These are phyloP conservation scores for Teleiodes luculella DNA, from an alignment of 2,888 invertebrate genomes.

Conservation along the genomic window DNA sequence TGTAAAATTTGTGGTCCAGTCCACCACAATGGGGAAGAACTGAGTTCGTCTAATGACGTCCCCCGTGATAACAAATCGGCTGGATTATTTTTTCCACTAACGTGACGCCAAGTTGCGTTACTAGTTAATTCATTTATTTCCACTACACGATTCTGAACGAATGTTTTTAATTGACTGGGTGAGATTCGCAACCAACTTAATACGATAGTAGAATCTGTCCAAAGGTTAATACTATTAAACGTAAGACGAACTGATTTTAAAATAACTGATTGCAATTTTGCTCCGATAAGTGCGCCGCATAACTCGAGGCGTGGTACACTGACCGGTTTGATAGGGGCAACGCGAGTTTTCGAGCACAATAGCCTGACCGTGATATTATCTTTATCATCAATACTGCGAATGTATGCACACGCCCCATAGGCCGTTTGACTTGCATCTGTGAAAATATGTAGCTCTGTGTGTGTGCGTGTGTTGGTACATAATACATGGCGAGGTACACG, in stretches of 20 bases:
- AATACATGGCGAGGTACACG: neutral
- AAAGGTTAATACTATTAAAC: neutral
- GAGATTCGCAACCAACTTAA: neutral
- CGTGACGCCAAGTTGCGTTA: constrained; percentile 6
- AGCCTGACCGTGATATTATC: neutral
- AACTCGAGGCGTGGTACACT: constrained; percentile 2
- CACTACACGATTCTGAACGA: constrained; percentile 10
- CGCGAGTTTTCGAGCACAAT: constrained; percentile 10
- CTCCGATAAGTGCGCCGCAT: constrained; percentile 14
- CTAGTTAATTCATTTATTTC: constrained; percentile 13
- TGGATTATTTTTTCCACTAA: constrained; percentile 5
- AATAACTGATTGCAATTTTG: neutral
- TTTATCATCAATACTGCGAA: constrained; percentile 1
- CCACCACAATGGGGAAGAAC: neutral
- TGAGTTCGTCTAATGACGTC: neutral
- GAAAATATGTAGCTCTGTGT: constrained; percentile 18
- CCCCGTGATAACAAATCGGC: constrained; percentile 7
- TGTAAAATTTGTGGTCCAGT: neutral
- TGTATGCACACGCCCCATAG: constrained; percentile 18
- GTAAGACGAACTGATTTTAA: neutral
- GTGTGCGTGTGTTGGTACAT: neutral
- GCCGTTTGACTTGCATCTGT: constrained; percentile 18
- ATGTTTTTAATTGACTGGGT: neutral
- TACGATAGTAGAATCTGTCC: neutral
- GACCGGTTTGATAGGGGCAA: constrained; percentile 6